Conservation (phyloP, 2,888 invertebrate genomes). For the Tortricodes alternella region DNA sequence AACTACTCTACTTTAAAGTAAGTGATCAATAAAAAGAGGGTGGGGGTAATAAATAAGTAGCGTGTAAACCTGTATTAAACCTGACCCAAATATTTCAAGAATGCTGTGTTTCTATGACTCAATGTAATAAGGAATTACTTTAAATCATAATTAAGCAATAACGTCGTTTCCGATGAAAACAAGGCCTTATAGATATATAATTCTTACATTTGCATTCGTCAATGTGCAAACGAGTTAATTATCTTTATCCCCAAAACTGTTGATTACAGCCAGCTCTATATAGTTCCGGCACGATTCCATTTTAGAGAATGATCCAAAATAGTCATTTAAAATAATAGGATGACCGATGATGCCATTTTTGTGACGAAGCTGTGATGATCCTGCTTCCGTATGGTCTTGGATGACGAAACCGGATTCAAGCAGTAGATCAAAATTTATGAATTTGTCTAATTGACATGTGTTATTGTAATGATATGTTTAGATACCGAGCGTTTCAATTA, state of each 20-base stretch:
- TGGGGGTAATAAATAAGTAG: neutral
- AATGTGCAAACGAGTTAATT: constrained; percentile 7
- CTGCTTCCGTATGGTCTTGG: constrained; percentile 20
- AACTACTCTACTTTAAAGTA: no score
- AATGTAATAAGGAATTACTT: constrained; percentile 32
- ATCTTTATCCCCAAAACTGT: constrained; percentile 16
- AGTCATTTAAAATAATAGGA: constrained; percentile 25
- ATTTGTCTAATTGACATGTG: neutral
- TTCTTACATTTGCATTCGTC: constrained; percentile 9
- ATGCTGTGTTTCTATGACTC: constrained; percentile 28
- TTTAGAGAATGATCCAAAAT: constrained; percentile 23
- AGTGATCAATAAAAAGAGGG: neutral
- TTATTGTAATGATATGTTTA: neutral
- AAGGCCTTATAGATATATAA: constrained; percentile 8
- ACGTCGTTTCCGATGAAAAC: constrained; percentile 27
- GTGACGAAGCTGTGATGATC: constrained; percentile 8
- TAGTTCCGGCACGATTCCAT: constrained; percentile 22
- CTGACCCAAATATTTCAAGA: constrained; percentile 16
- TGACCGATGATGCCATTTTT: constrained; percentile 24
- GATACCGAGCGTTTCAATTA: neutral
- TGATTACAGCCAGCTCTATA: constrained; percentile 15
- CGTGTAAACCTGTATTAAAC: constrained; percentile 3
- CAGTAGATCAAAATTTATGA: neutral
- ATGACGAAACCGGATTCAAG: constrained; percentile 20
- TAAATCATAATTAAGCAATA: constrained; percentile 32